Percentiles rank a stretch among this genome's conserved stretches.
Conservation (phyloP, 1,140 invertebrate genomes). For the Scaptomyza graminum region DNA sequence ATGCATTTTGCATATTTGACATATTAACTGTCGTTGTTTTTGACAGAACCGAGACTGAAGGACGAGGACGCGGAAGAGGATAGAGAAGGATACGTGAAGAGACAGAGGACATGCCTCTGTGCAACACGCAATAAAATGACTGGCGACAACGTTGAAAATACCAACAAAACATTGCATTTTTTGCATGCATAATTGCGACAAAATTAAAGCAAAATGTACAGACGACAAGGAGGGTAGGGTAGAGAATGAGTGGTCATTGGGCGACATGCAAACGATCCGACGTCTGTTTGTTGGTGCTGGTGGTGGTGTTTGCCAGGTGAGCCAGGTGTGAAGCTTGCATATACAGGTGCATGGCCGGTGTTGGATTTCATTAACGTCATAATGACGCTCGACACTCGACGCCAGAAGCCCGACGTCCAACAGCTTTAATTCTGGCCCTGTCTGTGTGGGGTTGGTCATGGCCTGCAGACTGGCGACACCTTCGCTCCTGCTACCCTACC, state of each 20-base stretch:
- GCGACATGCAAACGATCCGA: conserved; percentile 55
- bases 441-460: conserved; percentile 13
- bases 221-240: conserved; percentile 21
- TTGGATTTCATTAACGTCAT: conserved; percentile 81
- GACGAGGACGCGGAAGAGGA: neutral
- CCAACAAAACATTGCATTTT: conserved; percentile 77
- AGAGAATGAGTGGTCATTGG: conserved; percentile 32
- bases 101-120: conserved; percentile 29
- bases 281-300: conserved; percentile 9
- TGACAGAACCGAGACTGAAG: conserved; percentile 10
- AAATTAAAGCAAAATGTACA: conserved; percentile 77
- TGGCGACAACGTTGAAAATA: conserved; percentile 58
- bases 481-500: neutral
- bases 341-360: conserved; percentile 71
- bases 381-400: conserved; percentile 49
- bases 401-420: conserved; percentile 30
- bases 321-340: conserved; percentile 71
- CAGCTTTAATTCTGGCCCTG: conserved; percentile 67
- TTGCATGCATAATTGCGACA: conserved; percentile 77
- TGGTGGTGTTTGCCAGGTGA: neutral
- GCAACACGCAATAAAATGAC: conserved; percentile 70
- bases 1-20: conserved; percentile 72
- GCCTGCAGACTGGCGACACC: conserved; percentile 14
- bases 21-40: conserved; percentile 67
- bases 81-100: conserved; percentile 4